Percentiles rank a stretch among this genome's conserved stretches.
These are phyloP conservation scores for Eleutherodactylus coqui DNA, from an alignment of 2,797 vertebrate species.

Conservation along the genomic window DNA sequence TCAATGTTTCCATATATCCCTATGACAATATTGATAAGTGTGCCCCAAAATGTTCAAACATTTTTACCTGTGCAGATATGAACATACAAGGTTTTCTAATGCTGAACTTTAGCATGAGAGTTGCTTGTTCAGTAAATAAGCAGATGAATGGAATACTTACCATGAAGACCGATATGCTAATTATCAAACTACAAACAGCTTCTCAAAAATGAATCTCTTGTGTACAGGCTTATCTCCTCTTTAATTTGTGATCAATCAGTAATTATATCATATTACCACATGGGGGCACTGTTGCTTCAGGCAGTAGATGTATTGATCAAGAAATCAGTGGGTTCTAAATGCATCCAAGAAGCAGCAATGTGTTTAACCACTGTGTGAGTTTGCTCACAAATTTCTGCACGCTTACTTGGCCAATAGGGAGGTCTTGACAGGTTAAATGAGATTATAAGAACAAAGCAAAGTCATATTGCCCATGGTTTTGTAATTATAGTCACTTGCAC, in stretches of 20 bases:
- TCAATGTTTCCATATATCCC: no score
- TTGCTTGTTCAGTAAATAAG: background rate
- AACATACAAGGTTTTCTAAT: background rate
- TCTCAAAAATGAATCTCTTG: background rate
- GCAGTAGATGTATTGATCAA: background rate
- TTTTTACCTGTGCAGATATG: background rate
- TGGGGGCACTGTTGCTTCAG: slow-evolving; percentile 64
- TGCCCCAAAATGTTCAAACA: no score
- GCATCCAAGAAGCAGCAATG: slow-evolving; percentile 17
- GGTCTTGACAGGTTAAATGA: slow-evolving; percentile 63
- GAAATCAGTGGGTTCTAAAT: background rate
- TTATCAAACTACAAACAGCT: background rate
- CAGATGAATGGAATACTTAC: background rate
- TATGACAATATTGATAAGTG: no score
- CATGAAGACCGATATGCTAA: background rate
- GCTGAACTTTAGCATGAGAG: background rate
- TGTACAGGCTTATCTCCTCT: background rate
- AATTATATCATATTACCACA: slow-evolving; percentile 33
- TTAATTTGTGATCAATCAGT: background rate
- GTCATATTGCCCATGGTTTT: slow-evolving; percentile 56
- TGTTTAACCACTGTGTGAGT: slow-evolving; percentile 47
- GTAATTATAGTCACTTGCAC: slow-evolving; percentile 57
- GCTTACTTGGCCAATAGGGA: slow-evolving; percentile 57
- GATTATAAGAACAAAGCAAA: slow-evolving; percentile 63
- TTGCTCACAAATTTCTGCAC: slow-evolving; percentile 43